Percentiles rank a stretch among this genome's conserved stretches.
Conservation (phyloP, 2,113 vertebrate species). For the Sylvia atricapilla region DNA sequence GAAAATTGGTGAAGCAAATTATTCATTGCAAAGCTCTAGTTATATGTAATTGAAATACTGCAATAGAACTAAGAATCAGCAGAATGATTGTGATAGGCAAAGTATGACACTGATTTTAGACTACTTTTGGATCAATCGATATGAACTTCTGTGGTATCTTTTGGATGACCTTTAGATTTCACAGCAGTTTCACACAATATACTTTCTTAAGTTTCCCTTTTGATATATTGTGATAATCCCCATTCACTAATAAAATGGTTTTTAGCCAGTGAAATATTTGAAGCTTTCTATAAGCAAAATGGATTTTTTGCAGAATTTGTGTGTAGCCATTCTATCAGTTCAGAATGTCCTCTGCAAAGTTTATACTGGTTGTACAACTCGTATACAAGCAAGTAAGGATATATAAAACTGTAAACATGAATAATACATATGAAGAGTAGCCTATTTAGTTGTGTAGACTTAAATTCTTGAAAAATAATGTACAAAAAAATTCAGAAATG, state of each 20-base stretch:
- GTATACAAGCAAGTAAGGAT: not conserved
- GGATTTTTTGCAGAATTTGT: not conserved
- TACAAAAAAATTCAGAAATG: not conserved
- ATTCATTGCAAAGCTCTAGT: slow-evolving; percentile 29
- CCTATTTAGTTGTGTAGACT: not conserved
- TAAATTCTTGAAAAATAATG: not conserved
- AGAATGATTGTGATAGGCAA: not conserved
- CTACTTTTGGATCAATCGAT: not conserved
- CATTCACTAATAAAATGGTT: not conserved
- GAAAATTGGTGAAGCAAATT: slow-evolving; percentile 44
- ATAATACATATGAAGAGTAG: not conserved
- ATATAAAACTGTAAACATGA: not conserved
- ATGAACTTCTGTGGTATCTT: not conserved
- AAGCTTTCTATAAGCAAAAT: not conserved
- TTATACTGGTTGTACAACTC: not conserved
- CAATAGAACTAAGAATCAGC: not conserved
- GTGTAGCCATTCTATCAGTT: not conserved
- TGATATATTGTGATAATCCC: not conserved
- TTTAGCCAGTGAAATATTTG: not conserved
- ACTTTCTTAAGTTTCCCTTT: not conserved
- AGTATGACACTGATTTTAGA: not conserved
- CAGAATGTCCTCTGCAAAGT: not conserved
- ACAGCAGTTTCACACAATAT: not conserved
- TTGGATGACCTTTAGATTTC: not conserved
- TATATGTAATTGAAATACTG: not conserved